phyloP scores from a whole-genome alignment of 1,140 invertebrate species.

The Orchestia grillus region DNA sequence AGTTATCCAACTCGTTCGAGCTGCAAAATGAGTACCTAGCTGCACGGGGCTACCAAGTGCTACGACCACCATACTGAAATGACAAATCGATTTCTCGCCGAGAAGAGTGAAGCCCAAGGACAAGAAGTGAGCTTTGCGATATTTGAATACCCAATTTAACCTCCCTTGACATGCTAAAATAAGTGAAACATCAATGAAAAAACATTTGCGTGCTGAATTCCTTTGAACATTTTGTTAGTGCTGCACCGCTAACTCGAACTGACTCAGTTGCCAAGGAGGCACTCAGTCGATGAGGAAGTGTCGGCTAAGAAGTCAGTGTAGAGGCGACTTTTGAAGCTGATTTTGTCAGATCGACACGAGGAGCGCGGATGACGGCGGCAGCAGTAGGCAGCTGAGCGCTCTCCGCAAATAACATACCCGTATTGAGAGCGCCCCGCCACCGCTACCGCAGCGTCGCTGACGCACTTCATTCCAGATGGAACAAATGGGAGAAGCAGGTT shows the following conservation, averaged over 20 bases:
- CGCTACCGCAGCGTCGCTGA: neutral
- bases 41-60: neutral
- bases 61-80: neutral
- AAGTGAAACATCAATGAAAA: neutral
- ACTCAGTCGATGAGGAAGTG: neutral
- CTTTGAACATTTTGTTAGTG: neutral
- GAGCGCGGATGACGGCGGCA: neutral
- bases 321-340: neutral
- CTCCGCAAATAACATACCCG: constrained; percentile 52
- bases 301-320: constrained; percentile 3
- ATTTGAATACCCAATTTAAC: neutral
- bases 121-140: neutral
- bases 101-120: neutral
- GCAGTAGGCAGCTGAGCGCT: neutral
- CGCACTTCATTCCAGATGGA: neutral
- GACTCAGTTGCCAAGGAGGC: constrained; percentile 31
- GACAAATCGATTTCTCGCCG: too few relatives aligned
- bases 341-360: constrained; percentile 3
- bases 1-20: neutral
- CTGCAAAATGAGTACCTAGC: neutral
- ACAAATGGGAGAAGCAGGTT: neutral
- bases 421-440: constrained; percentile 20
- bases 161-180: neutral
- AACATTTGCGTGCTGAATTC: neutral
- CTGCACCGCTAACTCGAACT: neutral